Conservation (phyloP, 2,113 vertebrate species). For the Rousettus leschenaultii region DNA sequence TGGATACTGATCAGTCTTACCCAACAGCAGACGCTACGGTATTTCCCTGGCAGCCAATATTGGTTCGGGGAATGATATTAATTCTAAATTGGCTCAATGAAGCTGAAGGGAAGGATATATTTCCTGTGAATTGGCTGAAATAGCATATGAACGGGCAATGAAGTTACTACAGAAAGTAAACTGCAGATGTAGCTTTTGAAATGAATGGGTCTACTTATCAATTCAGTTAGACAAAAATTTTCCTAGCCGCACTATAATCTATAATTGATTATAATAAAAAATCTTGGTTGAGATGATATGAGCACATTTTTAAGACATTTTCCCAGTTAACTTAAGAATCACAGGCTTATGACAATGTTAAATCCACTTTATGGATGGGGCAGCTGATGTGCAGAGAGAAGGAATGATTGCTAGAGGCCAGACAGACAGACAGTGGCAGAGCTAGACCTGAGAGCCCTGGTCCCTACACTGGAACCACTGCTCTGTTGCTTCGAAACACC, state of each 20-base stretch:
- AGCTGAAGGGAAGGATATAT: background rate
- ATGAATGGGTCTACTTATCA: background rate
- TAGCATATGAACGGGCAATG: background rate
- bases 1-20: conserved; percentile 24
- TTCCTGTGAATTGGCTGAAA: background rate
- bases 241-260: background rate
- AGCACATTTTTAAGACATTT: background rate
- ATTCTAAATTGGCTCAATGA: background rate
- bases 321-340: background rate
- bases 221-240: background rate
- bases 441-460: rapidly evolving
- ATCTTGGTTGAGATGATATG: background rate
- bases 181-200: background rate
- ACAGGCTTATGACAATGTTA: background rate
- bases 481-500: background rate
- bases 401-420: no score
- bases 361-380: background rate
- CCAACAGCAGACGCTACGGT: background rate
- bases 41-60: no score
- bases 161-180: background rate
- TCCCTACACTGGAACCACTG: background rate
- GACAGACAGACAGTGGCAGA: rapidly evolving
- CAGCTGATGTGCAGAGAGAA: background rate
- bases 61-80: background rate
- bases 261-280: background rate